Conservation (phyloP, 2,113 vertebrate genomes). For the Lamprotornis superbus region DNA sequence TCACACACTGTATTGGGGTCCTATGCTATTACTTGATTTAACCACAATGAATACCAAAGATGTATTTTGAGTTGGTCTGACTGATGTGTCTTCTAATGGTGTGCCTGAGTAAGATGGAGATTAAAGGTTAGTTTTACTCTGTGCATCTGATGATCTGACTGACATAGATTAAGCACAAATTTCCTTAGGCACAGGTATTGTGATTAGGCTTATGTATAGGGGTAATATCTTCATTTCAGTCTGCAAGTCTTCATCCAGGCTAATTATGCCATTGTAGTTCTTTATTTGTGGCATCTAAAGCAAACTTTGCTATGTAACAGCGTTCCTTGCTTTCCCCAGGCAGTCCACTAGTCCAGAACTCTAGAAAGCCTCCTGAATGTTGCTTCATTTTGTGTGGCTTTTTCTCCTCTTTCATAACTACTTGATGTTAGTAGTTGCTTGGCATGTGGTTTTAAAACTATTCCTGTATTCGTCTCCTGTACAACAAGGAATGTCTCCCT, state of each 20-base stretch:
- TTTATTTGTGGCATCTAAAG: background rate
- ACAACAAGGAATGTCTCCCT: background rate
- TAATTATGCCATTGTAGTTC: background rate
- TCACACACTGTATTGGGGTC: too few species aligned
- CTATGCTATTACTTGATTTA: background rate
- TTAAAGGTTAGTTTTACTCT: background rate
- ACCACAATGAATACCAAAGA: background rate
- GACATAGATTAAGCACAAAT: background rate
- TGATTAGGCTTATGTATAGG: background rate
- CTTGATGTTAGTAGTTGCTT: accelerated
- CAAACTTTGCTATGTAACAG: background rate
- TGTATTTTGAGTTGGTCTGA: background rate
- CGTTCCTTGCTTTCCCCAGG: background rate
- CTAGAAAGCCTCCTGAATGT: background rate
- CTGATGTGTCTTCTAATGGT: background rate
- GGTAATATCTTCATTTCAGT: background rate
- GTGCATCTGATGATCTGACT: background rate
- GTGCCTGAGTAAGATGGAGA: background rate
- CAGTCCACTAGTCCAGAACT: background rate
- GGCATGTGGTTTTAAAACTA: background rate
- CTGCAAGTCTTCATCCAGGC: background rate
- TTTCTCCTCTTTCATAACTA: background rate
- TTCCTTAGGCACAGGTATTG: background rate
- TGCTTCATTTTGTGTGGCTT: background rate
- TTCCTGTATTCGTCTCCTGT: background rate